Percentiles rank a stretch among this genome's conserved stretches.
Evolutionary conservation across 2,797 vertebrate genomes (phyloP).

Genomic region (Rhabdophis nuchalis): DNA sequence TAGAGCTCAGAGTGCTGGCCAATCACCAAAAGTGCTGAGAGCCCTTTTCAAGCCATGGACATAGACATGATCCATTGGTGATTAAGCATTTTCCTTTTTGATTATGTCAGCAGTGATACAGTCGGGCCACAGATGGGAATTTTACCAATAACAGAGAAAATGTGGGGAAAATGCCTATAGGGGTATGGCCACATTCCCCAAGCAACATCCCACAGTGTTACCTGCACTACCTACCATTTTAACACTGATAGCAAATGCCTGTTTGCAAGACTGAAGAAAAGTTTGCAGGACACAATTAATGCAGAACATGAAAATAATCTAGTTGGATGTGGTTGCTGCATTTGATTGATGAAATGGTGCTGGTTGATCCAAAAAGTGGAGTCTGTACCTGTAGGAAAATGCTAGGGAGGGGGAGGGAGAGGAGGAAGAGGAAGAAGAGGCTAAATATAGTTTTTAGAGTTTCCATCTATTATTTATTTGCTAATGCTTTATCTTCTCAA

Average conservation of each 20-base stretch:
- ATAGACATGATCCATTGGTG: neutral
- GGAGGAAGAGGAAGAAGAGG: neutral
- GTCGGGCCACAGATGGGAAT: neutral
- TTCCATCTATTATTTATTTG: neutral
- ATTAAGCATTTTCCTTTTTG: neutral
- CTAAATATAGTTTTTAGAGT: constrained; percentile 31
- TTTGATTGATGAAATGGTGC: neutral
- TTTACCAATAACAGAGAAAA: neutral
- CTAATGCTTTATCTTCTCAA: fast-evolving
- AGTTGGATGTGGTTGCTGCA: neutral
- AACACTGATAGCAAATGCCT: neutral
- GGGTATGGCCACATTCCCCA: neutral
- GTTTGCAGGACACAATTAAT: neutral
- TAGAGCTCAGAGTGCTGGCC: neutral
- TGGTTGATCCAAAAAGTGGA: neutral
- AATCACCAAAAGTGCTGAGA: neutral
- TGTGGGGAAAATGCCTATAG: neutral
- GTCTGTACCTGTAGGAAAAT: neutral
- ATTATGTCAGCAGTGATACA: neutral
- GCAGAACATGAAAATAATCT: neutral
- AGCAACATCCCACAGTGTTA: neutral
- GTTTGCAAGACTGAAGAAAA: neutral
- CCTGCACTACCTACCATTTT: neutral
- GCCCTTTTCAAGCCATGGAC: neutral
- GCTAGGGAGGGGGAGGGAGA: neutral